Base-by-base conservation (phyloP, 2,113 vertebrate species). In the Anoplopoma fimbria region DNA sequence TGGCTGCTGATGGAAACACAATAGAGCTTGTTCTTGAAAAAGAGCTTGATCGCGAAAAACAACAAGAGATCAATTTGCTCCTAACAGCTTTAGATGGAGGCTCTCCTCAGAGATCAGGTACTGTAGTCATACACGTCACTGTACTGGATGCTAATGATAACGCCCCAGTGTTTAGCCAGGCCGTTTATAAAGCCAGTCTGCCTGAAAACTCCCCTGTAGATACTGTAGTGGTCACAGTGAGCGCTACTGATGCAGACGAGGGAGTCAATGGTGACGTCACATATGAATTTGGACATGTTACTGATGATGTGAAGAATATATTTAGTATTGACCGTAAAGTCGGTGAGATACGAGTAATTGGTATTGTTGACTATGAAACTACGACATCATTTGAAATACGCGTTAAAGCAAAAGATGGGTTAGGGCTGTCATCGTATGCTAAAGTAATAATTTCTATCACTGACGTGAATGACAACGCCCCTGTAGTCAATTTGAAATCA, bases 401-500 rank as follows among this genome's bases (percentile, higher is more conserved):
- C 7, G 53, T 97, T 2, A 93, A 96, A 89, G 96, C 94, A 6
- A 93, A 91, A 61, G 96, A 97, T 89, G 83, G 87, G 0, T 81
- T 95, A 23, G 94, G 93, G 0, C 85, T 95, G 1, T 87, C 88
- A 0, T 93, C 94, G 4, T 89, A 93, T 77, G 87, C 94, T 0
- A 95, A 94, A n/a, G 93, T 94, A 0, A 68, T 95, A 0, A 81
- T 96, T 73, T 77, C 79, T n/a, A 25, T 96, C 2, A 88, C 90
- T 70, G 96, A 97, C 74, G 80, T 95, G 3, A 97, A 96, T 82
- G 96, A 97, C 45, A 96, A 96, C 67, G 86, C 85, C 0, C 96
- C 96, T 14, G 86, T 94, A 4, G 58, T 97, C 4, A 85, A 62
- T 17, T 14, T 96, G 15, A 95, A 95, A 15, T 96, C 95, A 0